Base-by-base conservation (phyloP, 1,140 invertebrate genomes). In the Samia ricini region DNA sequence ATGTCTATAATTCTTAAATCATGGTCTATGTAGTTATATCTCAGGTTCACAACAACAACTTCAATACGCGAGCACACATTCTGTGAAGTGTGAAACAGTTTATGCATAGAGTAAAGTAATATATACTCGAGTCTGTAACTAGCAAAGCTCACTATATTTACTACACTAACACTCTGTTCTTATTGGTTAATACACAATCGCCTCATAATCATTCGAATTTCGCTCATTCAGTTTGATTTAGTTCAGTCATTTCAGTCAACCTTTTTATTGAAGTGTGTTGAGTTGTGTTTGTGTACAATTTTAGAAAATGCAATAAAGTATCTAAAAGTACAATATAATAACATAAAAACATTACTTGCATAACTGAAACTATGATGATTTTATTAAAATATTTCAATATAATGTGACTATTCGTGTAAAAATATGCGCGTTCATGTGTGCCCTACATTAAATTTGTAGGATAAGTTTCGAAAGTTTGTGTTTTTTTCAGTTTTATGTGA, bases 401-500 rank as follows among this genome's bases (percentile, higher is more conserved):
- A 54, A 58, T 58, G 56, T 64, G 62, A 22, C 57, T 24, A 42
- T 42, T 42, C 12, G 33, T 42, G 3, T 15, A 42, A 42, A 5
- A 42, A 10, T 3, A 42, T 15, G 33, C 33, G 33, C n/a, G 33
- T 42, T 15, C n/a, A 33, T 56, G 42, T 56, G 60, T 84, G 83
- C 63, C 77, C 83, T 74, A 84, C 71, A 78, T 80, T 66, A 72
- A 79, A 77, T 66, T 63, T 70, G 61, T 36, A 24, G 61, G 22
- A 20, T 59, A 49, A 72, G 69, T 73, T 77, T 70, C 65, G 71
- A 80, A 87, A 86, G 79, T 83, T 79, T 59, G 42, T 23, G 57
- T 49, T 56, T 12, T 4, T 61, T 20, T 36, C 77, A 76, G 66
- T 72, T 54, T 74, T 74, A 63, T 76, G 69, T 70, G 66, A 87